Evolutionary conservation across 1,140 invertebrate genomes (phyloP).

Genomic region (Drosophila cardini): DNA sequence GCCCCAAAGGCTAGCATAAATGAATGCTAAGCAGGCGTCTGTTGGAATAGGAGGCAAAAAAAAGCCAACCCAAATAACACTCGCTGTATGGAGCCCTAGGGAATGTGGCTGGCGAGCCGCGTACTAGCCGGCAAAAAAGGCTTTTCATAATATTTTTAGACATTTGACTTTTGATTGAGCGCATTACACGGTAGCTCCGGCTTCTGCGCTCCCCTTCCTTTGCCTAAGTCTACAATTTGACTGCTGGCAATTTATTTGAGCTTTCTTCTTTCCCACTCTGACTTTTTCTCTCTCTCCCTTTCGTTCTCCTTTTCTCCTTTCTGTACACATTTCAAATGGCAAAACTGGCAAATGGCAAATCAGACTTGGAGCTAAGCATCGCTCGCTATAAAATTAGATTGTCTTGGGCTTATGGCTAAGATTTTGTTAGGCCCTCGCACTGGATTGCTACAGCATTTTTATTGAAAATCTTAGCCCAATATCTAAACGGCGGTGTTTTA

Average conservation of each 20-base stretch:
- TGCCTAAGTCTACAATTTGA: conserved; percentile 68
- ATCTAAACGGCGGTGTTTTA: conserved; percentile 79
- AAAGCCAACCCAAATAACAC: conserved; percentile 10
- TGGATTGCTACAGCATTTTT: conserved; percentile 67
- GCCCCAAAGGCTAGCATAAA: conserved; percentile 64
- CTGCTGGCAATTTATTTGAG: conserved; percentile 74
- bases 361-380: conserved; percentile 27
- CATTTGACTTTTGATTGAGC: conserved; percentile 83
- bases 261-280: conserved; percentile 26
- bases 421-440: conserved; percentile 47
- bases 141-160: conserved; percentile 83
- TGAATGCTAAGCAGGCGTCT: conserved; percentile 73
- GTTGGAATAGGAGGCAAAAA: conserved; percentile 20
- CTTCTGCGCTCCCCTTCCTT: not conserved
- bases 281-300: not conserved
- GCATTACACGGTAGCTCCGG: conserved; percentile 67
- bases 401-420: conserved; percentile 72
- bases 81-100: conserved; percentile 12
- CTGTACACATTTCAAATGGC: conserved; percentile 5
- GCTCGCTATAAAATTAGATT: conserved; percentile 76
- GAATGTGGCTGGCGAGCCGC: conserved; percentile 20
- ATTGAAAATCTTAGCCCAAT: conserved; percentile 79
- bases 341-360: conserved; percentile 42
- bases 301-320: not conserved
- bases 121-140: conserved; percentile 55